Base-by-base conservation (phyloP, 2,888 invertebrate genomes). In the Platerodrilus igneus region DNA sequence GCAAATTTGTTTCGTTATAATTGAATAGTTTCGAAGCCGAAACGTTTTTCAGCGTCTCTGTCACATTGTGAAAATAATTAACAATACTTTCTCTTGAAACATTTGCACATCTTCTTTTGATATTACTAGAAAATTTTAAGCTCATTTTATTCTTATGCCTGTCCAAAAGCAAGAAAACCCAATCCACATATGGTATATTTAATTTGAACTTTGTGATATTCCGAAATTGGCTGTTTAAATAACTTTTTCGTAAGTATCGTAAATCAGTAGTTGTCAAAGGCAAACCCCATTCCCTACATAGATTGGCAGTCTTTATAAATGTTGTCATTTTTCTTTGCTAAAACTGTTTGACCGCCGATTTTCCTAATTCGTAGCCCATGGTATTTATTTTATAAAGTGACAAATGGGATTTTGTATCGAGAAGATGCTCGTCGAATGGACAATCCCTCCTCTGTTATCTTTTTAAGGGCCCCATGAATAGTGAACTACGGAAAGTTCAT, bases 211-310 rank as follows among this genome's bases (percentile, higher is more conserved):
- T 25, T 4, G 10, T 21, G 7, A 35, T 16, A 16, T 21, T 34
- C 15, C 37, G 41, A 3, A 36, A 28, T 21, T 41, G 31, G 9
- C 27, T 41, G 8, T 37, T 37, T 28, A 41, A 23, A 15, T 27
- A 41, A 19, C 29, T 41, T 32, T 41, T 45, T 5, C 30, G 37
- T 6, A 45, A 18, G 13, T 38, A 11, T 15, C 35, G 19, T 17
- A 42, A 27, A 26, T 37, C 38, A 3, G 20, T 17, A 10, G 38
- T 7, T 8, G 15, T 33, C 14, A 37, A 11, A 8, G 41, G 41
- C 18, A 45, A 42, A 6, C 37, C 45, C 38, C 33, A 45, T 33
- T 45, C 32, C 8, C 38, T 31, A 45, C 42, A 38, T 13, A 7
- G 18, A 14, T 9, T 27, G 6, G 41, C 41, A 26, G 31, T 10